Evolutionary conservation across 2,113 vertebrate genomes (phyloP).

Genomic region (Turdus rufiventris): DNA sequence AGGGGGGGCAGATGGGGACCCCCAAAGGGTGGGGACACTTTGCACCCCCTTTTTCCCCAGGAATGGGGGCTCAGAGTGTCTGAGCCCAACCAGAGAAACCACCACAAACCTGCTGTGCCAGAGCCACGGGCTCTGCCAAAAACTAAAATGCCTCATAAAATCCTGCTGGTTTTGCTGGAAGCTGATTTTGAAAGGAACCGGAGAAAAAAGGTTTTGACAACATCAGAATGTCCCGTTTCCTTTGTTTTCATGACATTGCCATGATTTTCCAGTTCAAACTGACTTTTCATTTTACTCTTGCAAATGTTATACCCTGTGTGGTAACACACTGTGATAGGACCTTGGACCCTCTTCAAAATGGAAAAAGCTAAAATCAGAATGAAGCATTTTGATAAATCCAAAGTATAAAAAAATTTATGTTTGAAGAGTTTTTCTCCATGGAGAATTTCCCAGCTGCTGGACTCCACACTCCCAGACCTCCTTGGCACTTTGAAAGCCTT

Average conservation of each 20-base stretch:
- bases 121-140: background rate
- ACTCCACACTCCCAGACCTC: background rate
- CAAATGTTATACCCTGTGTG: background rate
- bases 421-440: background rate
- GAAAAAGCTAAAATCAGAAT: background rate
- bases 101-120: background rate
- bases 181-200: slow-evolving; percentile 47
- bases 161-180: slow-evolving; percentile 31
- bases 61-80: background rate
- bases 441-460: background rate
- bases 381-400: background rate
- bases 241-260: slow-evolving; percentile 17
- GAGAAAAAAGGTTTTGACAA: slow-evolving; percentile 10
- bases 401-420: background rate
- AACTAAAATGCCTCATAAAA: slow-evolving; percentile 24
- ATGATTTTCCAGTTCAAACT: slow-evolving; percentile 20
- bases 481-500: background rate
- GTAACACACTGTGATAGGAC: background rate
- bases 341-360: background rate
- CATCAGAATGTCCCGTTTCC: slow-evolving; percentile 2
- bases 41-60: background rate
- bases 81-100: background rate
- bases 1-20: background rate
- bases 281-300: background rate
- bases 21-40: accelerated